Percentiles rank a stretch among this genome's conserved stretches.
Conservation (phyloP, 2,113 vertebrate genomes). For the Centropus unirufus region DNA sequence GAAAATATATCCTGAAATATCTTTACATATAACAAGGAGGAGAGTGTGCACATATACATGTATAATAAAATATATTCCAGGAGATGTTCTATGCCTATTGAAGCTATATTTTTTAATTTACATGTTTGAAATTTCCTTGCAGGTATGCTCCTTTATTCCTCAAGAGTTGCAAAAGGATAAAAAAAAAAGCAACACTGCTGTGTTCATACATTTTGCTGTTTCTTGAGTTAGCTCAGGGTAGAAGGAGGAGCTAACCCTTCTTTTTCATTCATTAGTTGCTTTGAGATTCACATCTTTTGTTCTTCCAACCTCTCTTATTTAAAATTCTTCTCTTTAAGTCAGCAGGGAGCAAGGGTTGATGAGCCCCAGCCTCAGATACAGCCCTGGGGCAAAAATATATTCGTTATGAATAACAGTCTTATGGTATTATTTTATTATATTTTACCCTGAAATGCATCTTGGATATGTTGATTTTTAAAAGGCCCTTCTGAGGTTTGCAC, state of each 20-base stretch:
- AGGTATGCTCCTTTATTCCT: not conserved
- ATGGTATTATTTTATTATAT: not conserved
- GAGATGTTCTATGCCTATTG: not conserved
- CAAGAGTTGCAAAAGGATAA: not conserved
- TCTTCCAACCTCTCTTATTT: conserved; percentile 30
- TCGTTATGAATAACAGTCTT: conserved; percentile 62
- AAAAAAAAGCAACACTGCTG: not conserved
- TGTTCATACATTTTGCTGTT: conserved; percentile 4
- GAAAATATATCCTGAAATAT: not conserved
- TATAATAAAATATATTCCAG: not conserved
- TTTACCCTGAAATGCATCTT: not conserved
- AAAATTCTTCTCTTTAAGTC: conserved; percentile 60
- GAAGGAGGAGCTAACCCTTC: conserved; percentile 19
- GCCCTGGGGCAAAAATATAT: conserved; percentile 50
- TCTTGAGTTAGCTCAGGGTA: conserved; percentile 19
- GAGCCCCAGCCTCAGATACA: conserved; percentile 38
- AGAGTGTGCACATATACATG: not conserved
- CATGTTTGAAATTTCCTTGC: conserved; percentile 23
- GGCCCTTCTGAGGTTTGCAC: not conserved
- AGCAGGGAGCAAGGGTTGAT: conserved; percentile 48
- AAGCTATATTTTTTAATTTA: conserved; percentile 44
- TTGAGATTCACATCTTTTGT: conserved; percentile 72
- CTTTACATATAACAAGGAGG: not conserved
- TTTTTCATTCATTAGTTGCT: conserved; percentile 61
- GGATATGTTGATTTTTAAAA: conserved; percentile 37